Conservation (phyloP, 2,113 vertebrate genomes). For the Nannospalax galili region DNA sequence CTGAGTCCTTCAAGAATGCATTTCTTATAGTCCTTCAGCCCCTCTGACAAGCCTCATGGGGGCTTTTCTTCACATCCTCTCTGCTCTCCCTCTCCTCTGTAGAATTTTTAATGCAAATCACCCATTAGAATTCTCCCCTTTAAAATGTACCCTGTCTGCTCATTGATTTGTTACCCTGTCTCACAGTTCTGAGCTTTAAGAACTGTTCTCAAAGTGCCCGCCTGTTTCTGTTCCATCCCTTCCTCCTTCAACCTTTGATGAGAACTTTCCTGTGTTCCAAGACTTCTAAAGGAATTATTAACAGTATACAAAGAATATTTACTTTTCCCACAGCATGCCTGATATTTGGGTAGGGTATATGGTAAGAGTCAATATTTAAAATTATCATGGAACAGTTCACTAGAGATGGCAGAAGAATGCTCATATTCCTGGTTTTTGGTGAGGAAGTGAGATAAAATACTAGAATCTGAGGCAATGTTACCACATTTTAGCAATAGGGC, state of each 20-base stretch:
- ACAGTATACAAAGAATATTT: background rate
- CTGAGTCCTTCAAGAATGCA: background rate
- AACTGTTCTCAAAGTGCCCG: background rate
- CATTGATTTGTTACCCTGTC: background rate
- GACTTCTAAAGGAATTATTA: background rate
- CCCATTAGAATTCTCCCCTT: background rate
- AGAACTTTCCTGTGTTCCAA: background rate
- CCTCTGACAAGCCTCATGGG: fast-evolving
- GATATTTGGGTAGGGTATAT: background rate
- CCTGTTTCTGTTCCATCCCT: background rate
- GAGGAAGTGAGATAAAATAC: background rate
- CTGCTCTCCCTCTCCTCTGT: background rate
- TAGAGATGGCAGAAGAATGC: background rate
- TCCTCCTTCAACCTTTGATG: background rate
- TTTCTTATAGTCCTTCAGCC: background rate
- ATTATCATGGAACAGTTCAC: background rate
- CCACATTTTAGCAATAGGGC: background rate
- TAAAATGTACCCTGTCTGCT: fast-evolving
- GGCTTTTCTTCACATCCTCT: background rate
- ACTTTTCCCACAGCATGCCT: background rate
- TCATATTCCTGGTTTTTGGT: too few species aligned
- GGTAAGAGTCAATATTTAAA: background rate
- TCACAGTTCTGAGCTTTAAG: background rate
- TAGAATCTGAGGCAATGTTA: background rate
- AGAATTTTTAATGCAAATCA: background rate